Evolutionary conservation across 2,888 invertebrate genomes (phyloP), one percentile per base, ranked within the genome.

Genomic region (Noctua janthina): DNA sequence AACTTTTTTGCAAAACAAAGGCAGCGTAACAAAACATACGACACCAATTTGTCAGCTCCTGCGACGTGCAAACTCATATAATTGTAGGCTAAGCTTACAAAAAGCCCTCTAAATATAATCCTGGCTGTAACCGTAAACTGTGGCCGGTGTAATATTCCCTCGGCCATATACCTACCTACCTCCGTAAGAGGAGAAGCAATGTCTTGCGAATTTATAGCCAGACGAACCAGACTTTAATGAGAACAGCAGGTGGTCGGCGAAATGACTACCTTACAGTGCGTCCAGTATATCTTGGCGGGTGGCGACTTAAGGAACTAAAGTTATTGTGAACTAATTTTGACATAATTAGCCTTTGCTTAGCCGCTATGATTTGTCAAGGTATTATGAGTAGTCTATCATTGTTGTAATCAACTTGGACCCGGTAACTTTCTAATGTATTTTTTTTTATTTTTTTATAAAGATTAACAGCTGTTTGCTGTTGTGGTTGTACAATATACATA

Each of bases 181-280:
- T 78, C 43, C 67, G 79, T 85, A 86, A 76, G 86, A 83, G 64
- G 73, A 82, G 84, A 87, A 86, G 83, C 88, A 82, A 83, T 81
- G 89, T 86, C 82, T 87, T 87, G 81, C 77, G 56, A 90, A 90
- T 90, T 90, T 90, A 90, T 88, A 74, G 88, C 78, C 80, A 81
- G 87, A 82, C 70, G 83, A 78, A 79, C 73, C 74, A 74, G 75
- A 74, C 84, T 84, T 90, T 92, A 92, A 92, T 92, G 91, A 90
- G 90, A 91, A 88, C 88, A 88, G 87, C 92, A 92, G 91, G 91
- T 90, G 91, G 87, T 85, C 79, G 51, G n/a, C 59, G 71, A 74
- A 82, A 78, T 79, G 87, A 83, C 67, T 82, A 73, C 74, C 78
- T 81, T 76, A 76, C 67, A 43, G 46, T 59, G 43, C 54, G 72